Conservation (phyloP, 1,140 invertebrate genomes). For the Reticulitermes speratus region DNA sequence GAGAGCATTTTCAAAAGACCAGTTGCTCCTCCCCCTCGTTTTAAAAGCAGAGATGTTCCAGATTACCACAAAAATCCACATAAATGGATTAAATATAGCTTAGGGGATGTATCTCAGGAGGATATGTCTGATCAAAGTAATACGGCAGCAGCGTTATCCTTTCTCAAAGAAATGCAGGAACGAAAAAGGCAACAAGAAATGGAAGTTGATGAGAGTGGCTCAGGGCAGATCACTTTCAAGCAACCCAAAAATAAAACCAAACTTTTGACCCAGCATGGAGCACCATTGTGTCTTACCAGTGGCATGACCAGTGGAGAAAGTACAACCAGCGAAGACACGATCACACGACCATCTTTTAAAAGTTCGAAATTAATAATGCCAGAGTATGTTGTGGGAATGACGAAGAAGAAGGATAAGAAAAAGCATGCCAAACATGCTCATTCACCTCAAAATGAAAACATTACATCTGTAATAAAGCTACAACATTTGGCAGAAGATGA, state of each 20-base stretch:
- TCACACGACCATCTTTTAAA: constrained; percentile 52
- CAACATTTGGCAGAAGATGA: constrained; percentile 61
- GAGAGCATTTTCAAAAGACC: constrained; percentile 77
- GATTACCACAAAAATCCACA: constrained; percentile 71
- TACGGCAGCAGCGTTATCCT: constrained; percentile 66
- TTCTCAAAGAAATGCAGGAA: constrained; percentile 63
- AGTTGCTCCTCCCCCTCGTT: constrained; percentile 58
- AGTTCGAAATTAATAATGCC: constrained; percentile 72
- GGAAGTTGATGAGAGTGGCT: constrained; percentile 39
- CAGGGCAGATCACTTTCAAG: constrained; percentile 40
- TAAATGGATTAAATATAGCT: constrained; percentile 73
- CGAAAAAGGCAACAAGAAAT: constrained; percentile 46
- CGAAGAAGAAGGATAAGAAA: constrained; percentile 53
- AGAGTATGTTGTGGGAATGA: constrained; percentile 75
- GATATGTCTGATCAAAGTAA: constrained; percentile 75
- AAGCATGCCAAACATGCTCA: constrained; percentile 41
- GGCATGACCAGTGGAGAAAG: constrained; percentile 34
- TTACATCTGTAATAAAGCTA: constrained; percentile 52
- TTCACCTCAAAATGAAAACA: constrained; percentile 40
- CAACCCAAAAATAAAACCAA: constrained; percentile 37
- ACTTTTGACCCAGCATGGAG: not conserved
- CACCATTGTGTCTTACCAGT: not conserved
- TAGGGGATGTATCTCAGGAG: constrained; percentile 66
- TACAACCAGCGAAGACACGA: constrained; percentile 46
- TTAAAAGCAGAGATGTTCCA: constrained; percentile 55